phyloP scores from a whole-genome alignment of 92 coral and sea anemone species.

The Phenganax stokvisi region DNA sequence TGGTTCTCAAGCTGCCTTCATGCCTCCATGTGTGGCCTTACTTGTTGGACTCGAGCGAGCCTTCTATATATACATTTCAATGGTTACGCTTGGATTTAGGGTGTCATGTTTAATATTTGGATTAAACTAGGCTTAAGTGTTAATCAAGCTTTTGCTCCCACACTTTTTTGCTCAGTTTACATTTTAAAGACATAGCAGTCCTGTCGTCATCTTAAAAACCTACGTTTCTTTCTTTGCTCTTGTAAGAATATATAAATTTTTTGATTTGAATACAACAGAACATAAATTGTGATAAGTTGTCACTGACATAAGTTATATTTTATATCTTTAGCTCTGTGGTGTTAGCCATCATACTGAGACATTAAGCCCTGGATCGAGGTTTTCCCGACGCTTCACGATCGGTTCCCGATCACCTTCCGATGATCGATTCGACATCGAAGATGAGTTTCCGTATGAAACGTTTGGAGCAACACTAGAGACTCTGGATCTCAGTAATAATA shows the following conservation, averaged over 20 bases:
- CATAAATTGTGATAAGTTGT: background rate
- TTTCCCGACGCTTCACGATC: slow-evolving; percentile 55
- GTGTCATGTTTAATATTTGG: no score
- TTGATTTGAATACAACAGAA: background rate
- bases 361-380: slow-evolving; percentile 10
- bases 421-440: slow-evolving; percentile 69
- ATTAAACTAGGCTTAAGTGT: no score
- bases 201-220: no score
- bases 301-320: no score
- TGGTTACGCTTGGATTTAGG: no score
- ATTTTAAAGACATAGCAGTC: no score
- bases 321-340: slow-evolving; percentile 12
- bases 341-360: slow-evolving; percentile 48
- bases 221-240: background rate
- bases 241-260: background rate
- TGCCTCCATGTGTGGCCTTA: no score
- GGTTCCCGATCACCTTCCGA: slow-evolving; percentile 55
- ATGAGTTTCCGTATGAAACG: slow-evolving; percentile 62
- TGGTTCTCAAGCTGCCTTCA: no score
- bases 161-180: no score
- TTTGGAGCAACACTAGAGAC: slow-evolving; percentile 81
- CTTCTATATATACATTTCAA: no score
- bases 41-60: no score
- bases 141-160: no score
- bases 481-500: slow-evolving; percentile 68